Conservation (phyloP, 2,888 invertebrate species). For the Rhingia rostrata region DNA sequence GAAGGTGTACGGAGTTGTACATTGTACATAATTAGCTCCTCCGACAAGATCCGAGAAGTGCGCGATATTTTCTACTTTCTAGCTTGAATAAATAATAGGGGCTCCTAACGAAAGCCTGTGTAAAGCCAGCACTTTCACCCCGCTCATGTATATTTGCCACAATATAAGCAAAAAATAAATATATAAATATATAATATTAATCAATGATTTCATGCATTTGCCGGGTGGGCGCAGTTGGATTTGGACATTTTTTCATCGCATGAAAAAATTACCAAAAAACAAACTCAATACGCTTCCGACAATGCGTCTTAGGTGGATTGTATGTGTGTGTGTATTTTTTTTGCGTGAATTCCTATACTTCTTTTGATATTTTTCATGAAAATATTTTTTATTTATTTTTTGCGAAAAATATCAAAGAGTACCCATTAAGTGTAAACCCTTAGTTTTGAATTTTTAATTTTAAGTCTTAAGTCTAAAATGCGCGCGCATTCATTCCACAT, state of each 20-base stretch:
- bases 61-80: slow-evolving; percentile 1
- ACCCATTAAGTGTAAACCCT: slow-evolving; percentile 27
- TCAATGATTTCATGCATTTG: slow-evolving; percentile 66
- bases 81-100: slow-evolving; percentile 46
- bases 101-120: slow-evolving; percentile 8
- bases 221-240: slow-evolving; percentile 48
- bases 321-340: slow-evolving; percentile 53
- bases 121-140: slow-evolving; percentile 14
- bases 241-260: slow-evolving; percentile 55
- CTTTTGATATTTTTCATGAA: slow-evolving; percentile 63
- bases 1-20: slow-evolving; percentile 73
- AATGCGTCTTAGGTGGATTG: slow-evolving; percentile 74
- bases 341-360: slow-evolving; percentile 61
- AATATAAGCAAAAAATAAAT: slow-evolving; percentile 63
- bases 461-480: slow-evolving; percentile 30
- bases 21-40: slow-evolving; percentile 64
- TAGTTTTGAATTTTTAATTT: slow-evolving; percentile 22
- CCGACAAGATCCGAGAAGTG: slow-evolving; percentile 65
- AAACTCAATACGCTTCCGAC: slow-evolving; percentile 44
- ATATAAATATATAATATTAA: slow-evolving; percentile 74
- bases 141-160: neutral
- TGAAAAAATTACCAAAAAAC: slow-evolving; percentile 67
- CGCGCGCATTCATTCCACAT: slow-evolving; percentile 65
- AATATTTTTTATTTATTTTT: neutral
- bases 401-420: slow-evolving; percentile 71